Base-by-base conservation (phyloP, 2,888 invertebrate species). In the Pheosia gnoma region DNA sequence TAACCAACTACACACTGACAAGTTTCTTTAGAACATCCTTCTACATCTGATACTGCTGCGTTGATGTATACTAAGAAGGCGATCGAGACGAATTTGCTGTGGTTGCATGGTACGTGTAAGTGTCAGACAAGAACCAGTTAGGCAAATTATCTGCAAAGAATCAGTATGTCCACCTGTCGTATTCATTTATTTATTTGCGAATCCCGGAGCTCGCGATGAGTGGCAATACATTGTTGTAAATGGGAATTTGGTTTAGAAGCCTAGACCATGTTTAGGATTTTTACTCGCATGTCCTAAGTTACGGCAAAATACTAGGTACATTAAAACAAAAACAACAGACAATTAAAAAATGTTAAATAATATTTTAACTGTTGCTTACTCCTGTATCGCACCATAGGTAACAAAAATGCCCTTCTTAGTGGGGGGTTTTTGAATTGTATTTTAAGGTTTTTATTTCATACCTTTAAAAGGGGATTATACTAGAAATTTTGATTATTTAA, bases 91-190 rank as follows among this genome's bases (percentile, higher is more conserved):
- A 39, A 8, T 59, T 41, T 4, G 3, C 10, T 49, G 60, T 4
- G 39, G 61, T 70, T 61, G 57, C 5, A 58, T 72, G 55, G 75
- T 70, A 49, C 58, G 59, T 79, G 74, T 74, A 86, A 83, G 85
- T 88, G 87, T 87, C 85, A 86, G 88, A 74, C 70, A 77, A 82
- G 81, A 91, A 91, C 91, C 89, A 84, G 91, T 91, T 91, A 91
- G 86, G 90, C 85, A 91, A 90, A 91, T 25, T 25, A 25, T 91
- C 90, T 81, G 85, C 84, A 77, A 83, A 77, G 89, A 89, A 91
- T 90, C 89, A 87, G 84, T 75, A 88, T 79, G 69, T 88, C 81
- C 91, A 92, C 91, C 91, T 92, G 91, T 90, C 87, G 82, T 70
- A 79, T 83, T 79, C 79, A 78, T 82, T 82, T 69, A 67, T 74